phyloP scores from a whole-genome alignment of 2,797 vertebrate genomes.

The Aeoliscus strigatus region DNA sequence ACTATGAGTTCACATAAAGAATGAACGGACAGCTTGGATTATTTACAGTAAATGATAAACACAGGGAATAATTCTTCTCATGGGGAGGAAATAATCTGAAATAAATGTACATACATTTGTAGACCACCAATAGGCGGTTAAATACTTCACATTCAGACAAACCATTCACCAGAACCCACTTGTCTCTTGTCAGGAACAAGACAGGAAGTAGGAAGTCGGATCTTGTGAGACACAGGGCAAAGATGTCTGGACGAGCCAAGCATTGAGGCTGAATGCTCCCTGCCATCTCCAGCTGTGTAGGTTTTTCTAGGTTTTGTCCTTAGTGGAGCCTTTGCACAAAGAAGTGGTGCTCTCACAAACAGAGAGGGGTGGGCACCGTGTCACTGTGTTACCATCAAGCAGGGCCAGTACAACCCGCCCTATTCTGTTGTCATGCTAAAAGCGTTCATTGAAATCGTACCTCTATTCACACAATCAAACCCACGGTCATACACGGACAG shows the following conservation, averaged over 20 bases:
- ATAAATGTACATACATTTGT: no score
- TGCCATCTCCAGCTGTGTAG: slow-evolving; percentile 66
- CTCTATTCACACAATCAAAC: slow-evolving; percentile 61
- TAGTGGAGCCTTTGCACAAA: slow-evolving; percentile 54
- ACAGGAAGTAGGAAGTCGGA: slow-evolving; percentile 65
- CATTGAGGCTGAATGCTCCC: slow-evolving; percentile 62
- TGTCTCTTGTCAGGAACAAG: slow-evolving; percentile 43
- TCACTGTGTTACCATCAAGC: slow-evolving; percentile 34
- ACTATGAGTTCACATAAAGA: no score
- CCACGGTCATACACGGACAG: slow-evolving; percentile 45
- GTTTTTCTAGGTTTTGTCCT: slow-evolving; percentile 57
- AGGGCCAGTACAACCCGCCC: slow-evolving; percentile 40
- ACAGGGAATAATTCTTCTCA: no score
- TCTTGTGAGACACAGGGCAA: slow-evolving; percentile 55
- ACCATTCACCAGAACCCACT: no score
- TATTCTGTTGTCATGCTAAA: slow-evolving; percentile 76
- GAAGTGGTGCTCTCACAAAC: slow-evolving; percentile 63
- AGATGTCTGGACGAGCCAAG: slow-evolving; percentile 65
- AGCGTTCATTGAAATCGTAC: slow-evolving; percentile 73
- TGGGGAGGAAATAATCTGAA: no score
- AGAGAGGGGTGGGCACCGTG: slow-evolving; percentile 64
- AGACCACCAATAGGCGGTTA: no score
- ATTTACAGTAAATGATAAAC: no score
- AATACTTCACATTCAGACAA: slow-evolving; percentile 37
- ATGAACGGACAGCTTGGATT: no score